These are phyloP conservation scores for Catalaphyllia jardinei DNA, from an alignment of 64 coral and sea anemone genomes.

Conservation along the genomic window DNA sequence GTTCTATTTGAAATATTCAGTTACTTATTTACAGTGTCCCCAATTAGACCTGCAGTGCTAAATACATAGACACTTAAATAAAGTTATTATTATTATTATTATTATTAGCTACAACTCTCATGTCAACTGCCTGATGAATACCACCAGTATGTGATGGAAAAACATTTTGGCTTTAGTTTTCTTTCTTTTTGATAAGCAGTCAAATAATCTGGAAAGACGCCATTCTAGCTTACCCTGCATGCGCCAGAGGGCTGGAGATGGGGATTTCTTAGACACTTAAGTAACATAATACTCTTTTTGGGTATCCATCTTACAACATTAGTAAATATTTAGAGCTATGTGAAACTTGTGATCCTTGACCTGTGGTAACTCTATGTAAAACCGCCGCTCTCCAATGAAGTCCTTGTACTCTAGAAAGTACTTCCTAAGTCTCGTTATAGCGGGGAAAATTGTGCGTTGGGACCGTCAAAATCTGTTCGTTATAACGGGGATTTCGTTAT, in stretches of 20 bases:
- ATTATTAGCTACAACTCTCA: background rate
- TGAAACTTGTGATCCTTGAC: slow-evolving; percentile 56
- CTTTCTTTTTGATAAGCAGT: slow-evolving; percentile 14
- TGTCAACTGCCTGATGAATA: slow-evolving; percentile 54
- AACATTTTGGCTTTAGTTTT: slow-evolving; percentile 28
- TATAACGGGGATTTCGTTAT: too few species aligned
- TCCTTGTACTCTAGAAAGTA: slow-evolving; percentile 1
- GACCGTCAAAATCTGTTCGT: too few species aligned
- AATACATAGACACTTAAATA: too few species aligned
- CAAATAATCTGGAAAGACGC: slow-evolving; percentile 8
- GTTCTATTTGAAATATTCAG: too few species aligned
- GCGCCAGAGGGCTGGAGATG: slow-evolving; percentile 3
- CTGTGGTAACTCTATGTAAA: slow-evolving; percentile 51
- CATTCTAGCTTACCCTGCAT: slow-evolving; percentile 17
- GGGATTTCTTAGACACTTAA: slow-evolving; percentile 1
- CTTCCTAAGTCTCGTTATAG: slow-evolving; percentile 19
- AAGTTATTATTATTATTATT: too few species aligned
- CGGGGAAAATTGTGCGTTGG: too few species aligned
- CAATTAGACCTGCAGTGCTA: too few species aligned
- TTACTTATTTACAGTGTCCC: too few species aligned
- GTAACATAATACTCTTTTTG: slow-evolving; percentile 10
- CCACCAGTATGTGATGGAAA: slow-evolving; percentile 47
- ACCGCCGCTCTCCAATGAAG: slow-evolving; percentile 21
- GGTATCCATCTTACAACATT: slow-evolving; percentile 21
- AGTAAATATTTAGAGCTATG: slow-evolving; percentile 5